Percentiles rank a stretch among this genome's conserved stretches.
Evolutionary conservation across 2,797 vertebrate species (phyloP).

Genomic region (Sebastes variabilis): DNA sequence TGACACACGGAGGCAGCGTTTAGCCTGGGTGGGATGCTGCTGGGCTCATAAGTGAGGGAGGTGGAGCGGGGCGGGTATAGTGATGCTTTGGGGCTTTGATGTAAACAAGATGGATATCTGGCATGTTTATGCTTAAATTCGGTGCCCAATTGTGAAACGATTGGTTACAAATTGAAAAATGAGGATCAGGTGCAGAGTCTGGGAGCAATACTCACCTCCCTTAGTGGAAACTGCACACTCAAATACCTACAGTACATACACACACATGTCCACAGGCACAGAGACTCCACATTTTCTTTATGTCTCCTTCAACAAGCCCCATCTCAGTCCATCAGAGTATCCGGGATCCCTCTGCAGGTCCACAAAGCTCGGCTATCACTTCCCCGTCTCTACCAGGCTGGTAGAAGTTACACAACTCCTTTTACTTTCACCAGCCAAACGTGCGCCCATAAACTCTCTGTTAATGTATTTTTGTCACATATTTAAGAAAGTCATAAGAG

Average conservation of each 20-base stretch:
- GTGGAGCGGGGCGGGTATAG: conserved; percentile 30
- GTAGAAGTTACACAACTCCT: conserved; percentile 31
- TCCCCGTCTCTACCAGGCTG: conserved; percentile 7
- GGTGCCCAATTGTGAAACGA: conserved; percentile 80
- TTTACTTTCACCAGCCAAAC: conserved; percentile 51
- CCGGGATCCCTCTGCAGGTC: conserved; percentile 7
- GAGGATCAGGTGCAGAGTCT: conserved; percentile 81
- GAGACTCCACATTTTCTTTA: conserved; percentile 16
- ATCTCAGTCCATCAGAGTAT: conserved; percentile 7
- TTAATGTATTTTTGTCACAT: conserved; percentile 78
- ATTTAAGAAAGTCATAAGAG: conserved; percentile 77
- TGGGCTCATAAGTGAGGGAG: conserved; percentile 37
- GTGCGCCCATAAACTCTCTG: conserved; percentile 65
- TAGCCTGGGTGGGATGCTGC: conserved; percentile 51
- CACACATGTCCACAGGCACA: conserved; percentile 30
- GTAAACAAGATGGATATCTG: conserved; percentile 85
- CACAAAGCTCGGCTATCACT: conserved; percentile 9
- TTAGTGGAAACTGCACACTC: conserved; percentile 41
- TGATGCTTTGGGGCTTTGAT: conserved; percentile 74
- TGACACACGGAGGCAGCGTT: conserved; percentile 35
- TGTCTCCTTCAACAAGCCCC: conserved; percentile 18
- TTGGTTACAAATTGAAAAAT: conserved; percentile 87
- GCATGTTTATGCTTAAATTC: conserved; percentile 82
- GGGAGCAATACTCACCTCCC: conserved; percentile 63
- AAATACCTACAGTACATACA: conserved; percentile 39